A percentile compares a stretch with the other conserved stretches of the same genome.
phyloP scores from a whole-genome alignment of 2,113 vertebrate species.

The Dromaius novaehollandiae region DNA sequence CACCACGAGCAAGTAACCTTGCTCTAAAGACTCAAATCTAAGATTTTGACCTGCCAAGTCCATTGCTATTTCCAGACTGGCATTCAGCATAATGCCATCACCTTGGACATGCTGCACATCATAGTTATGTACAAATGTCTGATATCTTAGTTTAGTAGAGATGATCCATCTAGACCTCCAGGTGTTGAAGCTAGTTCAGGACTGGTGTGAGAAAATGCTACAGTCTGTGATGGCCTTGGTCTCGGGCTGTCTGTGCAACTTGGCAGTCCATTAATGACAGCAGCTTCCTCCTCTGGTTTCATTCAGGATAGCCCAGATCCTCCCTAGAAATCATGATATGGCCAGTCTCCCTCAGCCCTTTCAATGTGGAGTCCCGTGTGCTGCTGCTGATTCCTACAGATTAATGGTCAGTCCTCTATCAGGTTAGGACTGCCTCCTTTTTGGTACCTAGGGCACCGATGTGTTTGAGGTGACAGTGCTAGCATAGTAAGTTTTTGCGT shows the following conservation, averaged over 20 bases:
- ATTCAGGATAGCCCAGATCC: background rate
- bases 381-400: background rate
- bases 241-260: background rate
- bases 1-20: background rate
- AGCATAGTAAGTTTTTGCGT: background rate
- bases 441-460: background rate
- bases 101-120: background rate
- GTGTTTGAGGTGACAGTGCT: background rate
- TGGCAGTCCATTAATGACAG: accelerated
- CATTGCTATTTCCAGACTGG: background rate
- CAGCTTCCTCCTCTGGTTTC: background rate
- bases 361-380: background rate
- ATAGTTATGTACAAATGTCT: background rate
- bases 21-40: background rate
- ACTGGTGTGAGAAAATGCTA: background rate
- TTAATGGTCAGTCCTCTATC: background rate
- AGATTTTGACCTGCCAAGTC: background rate
- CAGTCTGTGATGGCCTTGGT: background rate
- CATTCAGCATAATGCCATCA: background rate
- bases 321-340: background rate
- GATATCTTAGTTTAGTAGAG: background rate
- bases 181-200: background rate
- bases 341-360: background rate
- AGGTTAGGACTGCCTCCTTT: background rate
- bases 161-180: background rate